phyloP scores from a whole-genome alignment of 2,113 vertebrate species.

The Rhegmatorhina hoffmannsi region DNA sequence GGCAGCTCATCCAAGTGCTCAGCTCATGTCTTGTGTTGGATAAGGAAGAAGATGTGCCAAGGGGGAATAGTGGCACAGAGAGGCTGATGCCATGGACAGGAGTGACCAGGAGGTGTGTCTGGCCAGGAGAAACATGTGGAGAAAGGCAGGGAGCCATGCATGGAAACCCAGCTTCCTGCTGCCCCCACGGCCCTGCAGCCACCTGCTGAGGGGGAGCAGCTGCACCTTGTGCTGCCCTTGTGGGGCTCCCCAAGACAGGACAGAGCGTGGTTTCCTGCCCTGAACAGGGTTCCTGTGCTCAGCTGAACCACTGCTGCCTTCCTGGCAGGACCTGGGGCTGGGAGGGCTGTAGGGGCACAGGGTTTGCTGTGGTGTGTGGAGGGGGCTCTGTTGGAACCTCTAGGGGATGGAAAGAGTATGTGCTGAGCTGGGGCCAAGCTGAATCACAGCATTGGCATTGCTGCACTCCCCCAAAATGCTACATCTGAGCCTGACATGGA shows the following conservation, averaged over 20 bases:
- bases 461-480: not conserved
- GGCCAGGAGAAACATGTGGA: not conserved
- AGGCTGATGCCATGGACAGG: not conserved
- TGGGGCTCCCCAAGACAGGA: not conserved
- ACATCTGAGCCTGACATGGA: fast-evolving
- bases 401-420: fast-evolving
- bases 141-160: not conserved
- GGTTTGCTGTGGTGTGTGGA: not conserved
- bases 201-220: not conserved
- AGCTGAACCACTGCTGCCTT: not conserved
- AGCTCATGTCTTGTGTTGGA: not conserved
- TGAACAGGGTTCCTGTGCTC: not conserved
- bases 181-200: not conserved
- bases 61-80: fast-evolving
- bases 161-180: not conserved
- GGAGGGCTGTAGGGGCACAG: fast-evolving
- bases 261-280: not conserved
- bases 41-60: not conserved
- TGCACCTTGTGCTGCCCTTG: not conserved
- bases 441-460: not conserved
- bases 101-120: not conserved
- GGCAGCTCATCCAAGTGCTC: not conserved
- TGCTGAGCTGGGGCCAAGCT: not conserved
- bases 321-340: not conserved
- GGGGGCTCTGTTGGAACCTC: not conserved